phyloP scores from a whole-genome alignment of 2,888 invertebrate genomes.

The Melieria picta region DNA sequence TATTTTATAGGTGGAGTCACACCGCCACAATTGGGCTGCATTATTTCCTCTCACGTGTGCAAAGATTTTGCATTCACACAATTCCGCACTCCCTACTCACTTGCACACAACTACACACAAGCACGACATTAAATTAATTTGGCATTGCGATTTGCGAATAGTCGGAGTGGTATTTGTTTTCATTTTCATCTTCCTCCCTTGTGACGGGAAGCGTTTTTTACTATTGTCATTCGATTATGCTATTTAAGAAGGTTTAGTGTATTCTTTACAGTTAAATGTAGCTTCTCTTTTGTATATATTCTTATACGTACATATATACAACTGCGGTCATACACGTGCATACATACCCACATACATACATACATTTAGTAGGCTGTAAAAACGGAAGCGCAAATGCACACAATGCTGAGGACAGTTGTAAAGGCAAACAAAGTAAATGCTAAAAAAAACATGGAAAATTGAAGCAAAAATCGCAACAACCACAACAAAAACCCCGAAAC shows the following conservation, averaged over 20 bases:
- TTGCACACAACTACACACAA: too few species aligned
- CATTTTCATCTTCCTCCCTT: not conserved
- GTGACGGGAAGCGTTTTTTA: not conserved
- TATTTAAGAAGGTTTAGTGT: too few species aligned
- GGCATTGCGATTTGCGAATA: not conserved
- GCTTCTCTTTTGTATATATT: not conserved
- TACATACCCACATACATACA: not conserved
- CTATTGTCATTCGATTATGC: too few species aligned
- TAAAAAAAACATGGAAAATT: slow-evolving; percentile 48
- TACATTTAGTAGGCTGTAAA: not conserved
- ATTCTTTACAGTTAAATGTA: not conserved
- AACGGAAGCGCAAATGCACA: too few species aligned
- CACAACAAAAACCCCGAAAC: slow-evolving; percentile 45
- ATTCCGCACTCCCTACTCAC: too few species aligned
- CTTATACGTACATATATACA: not conserved
- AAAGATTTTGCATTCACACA: too few species aligned
- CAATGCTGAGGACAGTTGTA: too few species aligned
- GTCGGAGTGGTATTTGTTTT: not conserved
- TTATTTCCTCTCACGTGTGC: too few species aligned
- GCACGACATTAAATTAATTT: too few species aligned
- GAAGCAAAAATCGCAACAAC: slow-evolving; percentile 49
- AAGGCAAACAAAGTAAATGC: too few species aligned
- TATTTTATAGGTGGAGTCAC: too few species aligned
- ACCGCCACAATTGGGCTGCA: too few species aligned
- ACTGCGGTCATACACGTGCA: not conserved